Conservation (phyloP, 2,888 invertebrate genomes). For the Conchocele bisecta region DNA sequence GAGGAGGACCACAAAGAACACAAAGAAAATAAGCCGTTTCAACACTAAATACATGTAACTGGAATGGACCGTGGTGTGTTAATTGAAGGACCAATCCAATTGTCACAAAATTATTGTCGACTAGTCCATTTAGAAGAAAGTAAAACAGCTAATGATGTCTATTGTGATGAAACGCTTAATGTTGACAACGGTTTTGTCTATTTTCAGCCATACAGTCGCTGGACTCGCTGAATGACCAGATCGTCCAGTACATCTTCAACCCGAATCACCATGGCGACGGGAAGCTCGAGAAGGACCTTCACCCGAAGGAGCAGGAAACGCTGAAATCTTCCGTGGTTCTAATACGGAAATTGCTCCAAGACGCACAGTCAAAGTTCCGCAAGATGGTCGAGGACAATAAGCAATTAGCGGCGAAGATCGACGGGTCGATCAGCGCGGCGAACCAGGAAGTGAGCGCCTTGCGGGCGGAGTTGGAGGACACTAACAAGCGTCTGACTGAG, state of each 20-base stretch:
- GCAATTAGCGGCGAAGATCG: constrained; percentile 84
- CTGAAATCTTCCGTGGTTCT: constrained; percentile 91
- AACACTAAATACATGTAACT: too few species aligned
- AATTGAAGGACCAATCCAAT: too few species aligned
- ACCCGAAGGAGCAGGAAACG: constrained; percentile 84
- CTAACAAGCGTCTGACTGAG: constrained; percentile 83
- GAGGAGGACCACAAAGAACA: too few species aligned
- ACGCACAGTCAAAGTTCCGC: constrained; percentile 92
- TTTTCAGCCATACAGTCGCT: constrained; percentile 83
- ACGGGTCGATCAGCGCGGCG: constrained; percentile 78
- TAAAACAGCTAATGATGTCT: too few species aligned
- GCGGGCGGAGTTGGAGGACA: constrained; percentile 85
- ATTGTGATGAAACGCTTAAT: background rate
- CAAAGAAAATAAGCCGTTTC: too few species aligned
- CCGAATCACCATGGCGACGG: constrained; percentile 52
- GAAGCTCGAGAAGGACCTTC: constrained; percentile 67
- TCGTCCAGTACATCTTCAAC: constrained; percentile 83
- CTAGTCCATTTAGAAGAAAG: too few species aligned
- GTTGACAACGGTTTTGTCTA: constrained; percentile 23
- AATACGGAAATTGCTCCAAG: constrained; percentile 92
- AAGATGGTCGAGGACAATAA: constrained; percentile 95
- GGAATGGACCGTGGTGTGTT: too few species aligned
- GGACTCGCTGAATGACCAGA: constrained; percentile 83
- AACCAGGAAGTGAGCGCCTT: constrained; percentile 85
- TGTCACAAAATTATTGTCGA: too few species aligned